phyloP scores from a whole-genome alignment of 2,888 invertebrate genomes.

The Sabatieria punctata region DNA sequence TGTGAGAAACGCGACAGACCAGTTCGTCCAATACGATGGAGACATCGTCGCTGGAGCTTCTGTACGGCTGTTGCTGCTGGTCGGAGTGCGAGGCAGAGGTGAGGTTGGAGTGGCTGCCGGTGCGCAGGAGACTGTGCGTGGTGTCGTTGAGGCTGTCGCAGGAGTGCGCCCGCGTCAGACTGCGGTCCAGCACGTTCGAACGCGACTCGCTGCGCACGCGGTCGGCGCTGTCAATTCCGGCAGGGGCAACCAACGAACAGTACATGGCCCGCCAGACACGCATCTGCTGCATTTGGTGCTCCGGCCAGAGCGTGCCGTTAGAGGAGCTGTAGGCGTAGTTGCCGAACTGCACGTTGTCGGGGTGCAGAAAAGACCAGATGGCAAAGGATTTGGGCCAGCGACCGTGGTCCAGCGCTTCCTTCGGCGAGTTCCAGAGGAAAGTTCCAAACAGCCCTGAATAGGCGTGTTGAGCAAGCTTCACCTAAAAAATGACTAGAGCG shows the following conservation, averaged over 20 bases:
- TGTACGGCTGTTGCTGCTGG: too few species aligned
- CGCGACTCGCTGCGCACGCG: slow-evolving; percentile 16
- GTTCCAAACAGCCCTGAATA: slow-evolving; percentile 93
- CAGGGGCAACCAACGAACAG: too few species aligned
- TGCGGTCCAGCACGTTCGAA: background rate
- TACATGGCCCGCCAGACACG: slow-evolving; percentile 1
- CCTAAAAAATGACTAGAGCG: too few species aligned
- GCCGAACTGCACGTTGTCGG: slow-evolving; percentile 47
- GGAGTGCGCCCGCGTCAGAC: background rate
- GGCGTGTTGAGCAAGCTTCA: slow-evolving; percentile 81
- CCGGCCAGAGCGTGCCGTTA: background rate
- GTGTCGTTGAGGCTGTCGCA: background rate
- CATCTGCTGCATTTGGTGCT: background rate
- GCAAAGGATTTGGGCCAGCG: slow-evolving; percentile 51
- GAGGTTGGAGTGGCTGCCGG: too few species aligned
- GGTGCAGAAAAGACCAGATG: slow-evolving; percentile 67
- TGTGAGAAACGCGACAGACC: too few species aligned
- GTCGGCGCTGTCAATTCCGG: too few species aligned
- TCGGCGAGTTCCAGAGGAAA: slow-evolving; percentile 61
- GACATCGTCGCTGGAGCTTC: too few species aligned
- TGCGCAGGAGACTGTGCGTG: too few species aligned
- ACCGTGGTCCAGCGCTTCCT: slow-evolving; percentile 41
- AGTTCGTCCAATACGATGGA: too few species aligned
- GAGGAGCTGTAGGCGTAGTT: slow-evolving; percentile 39
- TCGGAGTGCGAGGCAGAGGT: too few species aligned